Evolutionary conservation across 2,888 invertebrate species (phyloP).

Genomic region (Drosophila fulvimacula): DNA sequence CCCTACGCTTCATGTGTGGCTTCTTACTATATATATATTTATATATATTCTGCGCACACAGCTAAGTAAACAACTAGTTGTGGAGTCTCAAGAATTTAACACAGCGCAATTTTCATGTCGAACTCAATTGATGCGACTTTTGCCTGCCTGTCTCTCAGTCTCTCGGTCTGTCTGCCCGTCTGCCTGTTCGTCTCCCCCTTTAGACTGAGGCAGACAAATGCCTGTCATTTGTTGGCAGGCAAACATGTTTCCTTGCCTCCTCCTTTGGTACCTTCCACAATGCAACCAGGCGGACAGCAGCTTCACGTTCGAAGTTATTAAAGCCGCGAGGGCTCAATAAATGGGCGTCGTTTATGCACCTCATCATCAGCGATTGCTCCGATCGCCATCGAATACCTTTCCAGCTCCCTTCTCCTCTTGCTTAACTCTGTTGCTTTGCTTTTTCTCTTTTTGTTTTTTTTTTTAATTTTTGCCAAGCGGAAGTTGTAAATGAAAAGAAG

Average conservation of each 20-base stretch:
- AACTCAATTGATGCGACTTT: slow-evolving; percentile 72
- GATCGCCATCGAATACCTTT: slow-evolving; percentile 65
- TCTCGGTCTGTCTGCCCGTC: not conserved
- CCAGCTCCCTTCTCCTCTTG: slow-evolving; percentile 32
- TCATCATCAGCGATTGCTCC: slow-evolving; percentile 76
- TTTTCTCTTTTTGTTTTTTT: slow-evolving; percentile 2
- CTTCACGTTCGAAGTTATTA: slow-evolving; percentile 56
- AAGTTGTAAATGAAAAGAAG: slow-evolving; percentile 63
- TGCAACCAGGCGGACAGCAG: slow-evolving; percentile 31
- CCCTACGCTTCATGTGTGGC: slow-evolving; percentile 65
- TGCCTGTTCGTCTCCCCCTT: slow-evolving; percentile 23
- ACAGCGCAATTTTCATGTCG: slow-evolving; percentile 76
- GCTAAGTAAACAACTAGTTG: slow-evolving; percentile 14
- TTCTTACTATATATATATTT: slow-evolving; percentile 37
- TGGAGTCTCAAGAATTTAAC: slow-evolving; percentile 38
- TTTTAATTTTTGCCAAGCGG: slow-evolving; percentile 56
- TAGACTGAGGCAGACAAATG: slow-evolving; percentile 68
- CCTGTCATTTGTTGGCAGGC: slow-evolving; percentile 78
- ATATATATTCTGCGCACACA: slow-evolving; percentile 5
- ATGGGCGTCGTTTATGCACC: slow-evolving; percentile 82
- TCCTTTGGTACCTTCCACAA: not conserved
- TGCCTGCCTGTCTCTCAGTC: slow-evolving; percentile 30
- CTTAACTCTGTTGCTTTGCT: slow-evolving; percentile 12
- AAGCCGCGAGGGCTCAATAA: slow-evolving; percentile 77
- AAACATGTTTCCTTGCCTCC: slow-evolving; percentile 59